Conservation (phyloP, 2,797 vertebrate genomes). For the Pseudomugil tenellus region DNA sequence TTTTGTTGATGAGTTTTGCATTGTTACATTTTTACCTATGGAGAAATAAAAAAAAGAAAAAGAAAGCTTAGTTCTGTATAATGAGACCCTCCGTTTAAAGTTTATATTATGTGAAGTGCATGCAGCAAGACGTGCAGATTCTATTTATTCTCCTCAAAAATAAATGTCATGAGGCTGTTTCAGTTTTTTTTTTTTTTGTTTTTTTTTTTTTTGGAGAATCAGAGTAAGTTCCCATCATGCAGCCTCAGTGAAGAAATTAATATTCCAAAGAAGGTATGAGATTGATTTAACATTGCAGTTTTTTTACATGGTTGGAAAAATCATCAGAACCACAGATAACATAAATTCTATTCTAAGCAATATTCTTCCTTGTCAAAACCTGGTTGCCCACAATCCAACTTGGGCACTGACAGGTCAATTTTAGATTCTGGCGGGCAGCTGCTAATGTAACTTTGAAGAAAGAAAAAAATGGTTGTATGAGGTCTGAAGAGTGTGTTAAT, state of each 20-base stretch:
- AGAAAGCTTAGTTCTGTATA: background rate
- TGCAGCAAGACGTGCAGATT: constrained; percentile 2
- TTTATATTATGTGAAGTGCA: constrained; percentile 15
- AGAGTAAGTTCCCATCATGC: constrained; percentile 4
- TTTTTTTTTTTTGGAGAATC: constrained; percentile 8
- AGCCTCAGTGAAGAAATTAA: background rate
- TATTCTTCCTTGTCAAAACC: constrained; percentile 14
- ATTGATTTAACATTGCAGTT: constrained; percentile 2
- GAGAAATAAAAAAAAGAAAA: background rate
- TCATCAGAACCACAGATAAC: constrained; percentile 5
- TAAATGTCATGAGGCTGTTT: constrained; percentile 8
- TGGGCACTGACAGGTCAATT: constrained; percentile 12
- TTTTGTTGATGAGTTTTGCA: constrained; percentile 24
- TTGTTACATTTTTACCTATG: constrained; percentile 1
- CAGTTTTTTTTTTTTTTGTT: background rate
- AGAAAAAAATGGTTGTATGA: constrained; percentile 9
- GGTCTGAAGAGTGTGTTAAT: constrained; percentile 22
- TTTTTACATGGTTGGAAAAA: constrained; percentile 1
- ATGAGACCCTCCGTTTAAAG: background rate
- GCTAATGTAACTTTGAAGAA: constrained; percentile 17
- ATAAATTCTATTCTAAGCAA: constrained; percentile 20
- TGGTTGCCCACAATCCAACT: constrained; percentile 7
- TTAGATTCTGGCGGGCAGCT: constrained; percentile 10
- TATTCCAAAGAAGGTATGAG: background rate
- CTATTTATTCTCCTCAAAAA: background rate